phyloP scores from a whole-genome alignment of 2,113 vertebrate species.

The Micromys minutus region DNA sequence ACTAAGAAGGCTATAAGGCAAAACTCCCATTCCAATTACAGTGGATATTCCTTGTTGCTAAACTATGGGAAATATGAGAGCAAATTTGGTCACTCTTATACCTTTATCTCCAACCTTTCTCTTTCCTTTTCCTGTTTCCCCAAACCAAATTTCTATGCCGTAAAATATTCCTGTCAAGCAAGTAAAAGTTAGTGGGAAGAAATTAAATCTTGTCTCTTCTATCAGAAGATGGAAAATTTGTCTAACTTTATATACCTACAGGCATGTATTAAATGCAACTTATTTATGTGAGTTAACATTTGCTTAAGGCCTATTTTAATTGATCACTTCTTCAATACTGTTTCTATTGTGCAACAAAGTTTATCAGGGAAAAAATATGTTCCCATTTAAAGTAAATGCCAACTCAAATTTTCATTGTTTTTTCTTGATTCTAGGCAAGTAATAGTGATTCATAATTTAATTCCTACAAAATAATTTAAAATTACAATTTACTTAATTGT shows the following conservation, averaged over 20 bases:
- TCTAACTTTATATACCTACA: constrained; percentile 1
- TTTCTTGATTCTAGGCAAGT: constrained; percentile 4
- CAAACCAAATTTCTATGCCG: neutral
- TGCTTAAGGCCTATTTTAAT: neutral
- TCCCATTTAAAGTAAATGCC: neutral
- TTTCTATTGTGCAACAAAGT: constrained; percentile 3
- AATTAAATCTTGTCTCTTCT: neutral
- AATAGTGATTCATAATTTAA: neutral
- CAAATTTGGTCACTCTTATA: neutral
- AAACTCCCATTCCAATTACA: neutral
- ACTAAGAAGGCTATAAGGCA: neutral
- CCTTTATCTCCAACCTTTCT: neutral
- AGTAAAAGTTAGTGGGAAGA: neutral
- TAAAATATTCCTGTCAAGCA: neutral
- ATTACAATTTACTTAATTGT: neutral
- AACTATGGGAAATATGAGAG: neutral
- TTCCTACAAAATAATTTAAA: neutral
- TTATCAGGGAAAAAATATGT: neutral
- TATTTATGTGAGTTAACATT: neutral
- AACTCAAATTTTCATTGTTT: neutral
- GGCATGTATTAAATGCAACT: neutral
- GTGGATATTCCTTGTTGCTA: neutral
- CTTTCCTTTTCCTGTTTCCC: neutral
- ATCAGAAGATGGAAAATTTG: neutral
- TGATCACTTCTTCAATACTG: neutral